These are phyloP conservation scores for Alouatta palliata DNA, from an alignment of 2,113 vertebrate genomes.

Conservation along the genomic window DNA sequence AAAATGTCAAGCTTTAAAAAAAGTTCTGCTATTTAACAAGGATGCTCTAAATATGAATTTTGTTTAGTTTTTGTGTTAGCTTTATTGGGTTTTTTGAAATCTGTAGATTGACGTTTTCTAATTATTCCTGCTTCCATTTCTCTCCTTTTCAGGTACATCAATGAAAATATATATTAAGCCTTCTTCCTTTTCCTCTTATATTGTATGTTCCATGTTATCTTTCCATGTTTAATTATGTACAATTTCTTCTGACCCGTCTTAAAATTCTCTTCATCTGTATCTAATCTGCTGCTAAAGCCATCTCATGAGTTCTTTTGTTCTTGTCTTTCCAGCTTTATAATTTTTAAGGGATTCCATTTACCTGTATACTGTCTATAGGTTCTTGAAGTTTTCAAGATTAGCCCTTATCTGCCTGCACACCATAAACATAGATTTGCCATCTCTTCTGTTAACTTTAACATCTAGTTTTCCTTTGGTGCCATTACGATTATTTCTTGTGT, in stretches of 20 bases:
- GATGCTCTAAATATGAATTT: background rate
- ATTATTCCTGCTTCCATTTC: background rate
- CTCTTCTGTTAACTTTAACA: background rate
- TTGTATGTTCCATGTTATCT: background rate
- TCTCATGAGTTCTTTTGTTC: background rate
- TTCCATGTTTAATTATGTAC: background rate
- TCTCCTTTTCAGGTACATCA: background rate
- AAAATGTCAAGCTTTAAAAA: background rate
- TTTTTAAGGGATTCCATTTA: background rate
- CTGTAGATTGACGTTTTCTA: background rate
- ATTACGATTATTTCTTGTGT: background rate
- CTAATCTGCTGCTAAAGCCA: background rate
- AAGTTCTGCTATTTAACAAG: background rate
- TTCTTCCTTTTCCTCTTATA: background rate
- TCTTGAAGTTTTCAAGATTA: background rate
- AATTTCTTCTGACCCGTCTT: background rate
- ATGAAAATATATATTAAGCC: background rate
- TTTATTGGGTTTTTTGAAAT: background rate
- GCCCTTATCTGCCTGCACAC: background rate
- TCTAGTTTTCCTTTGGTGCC: background rate
- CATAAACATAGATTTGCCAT: background rate
- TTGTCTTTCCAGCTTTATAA: background rate
- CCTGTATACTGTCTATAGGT: background rate
- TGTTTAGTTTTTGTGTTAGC: background rate
- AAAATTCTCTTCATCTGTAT: background rate